Base-by-base conservation (phyloP, 2,797 vertebrate species). In the Margarornis squamiger region DNA sequence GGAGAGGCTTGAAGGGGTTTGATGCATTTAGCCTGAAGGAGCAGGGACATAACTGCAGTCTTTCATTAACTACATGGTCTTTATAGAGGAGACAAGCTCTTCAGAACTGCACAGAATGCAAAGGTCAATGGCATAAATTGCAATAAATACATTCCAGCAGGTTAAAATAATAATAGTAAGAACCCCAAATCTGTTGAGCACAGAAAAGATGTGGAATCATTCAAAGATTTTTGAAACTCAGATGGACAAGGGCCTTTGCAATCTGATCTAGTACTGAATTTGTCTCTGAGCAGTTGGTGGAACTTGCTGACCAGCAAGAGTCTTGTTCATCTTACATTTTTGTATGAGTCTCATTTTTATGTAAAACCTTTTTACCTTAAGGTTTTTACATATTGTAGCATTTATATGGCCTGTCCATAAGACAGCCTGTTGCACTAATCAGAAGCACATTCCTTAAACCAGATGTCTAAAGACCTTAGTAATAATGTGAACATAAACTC, bases 301-400 rank as follows among this genome's bases (percentile, higher is more conserved):
- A 75, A 54, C 24, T 78, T 68, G 32, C 14, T 41, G 74, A 51
- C 34, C 22, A 43, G 4, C 13, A 24, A 2, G 5, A 27, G 8
- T n/a, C 29, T 66, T 62, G 12, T 34, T 39, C 58, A 34, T 19
- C 10, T 38, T 55, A 15, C 0, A 1, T 59, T 72, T 77, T 51
- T 81, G 0, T 12, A 7, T 14, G 10, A 49, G 7, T n/a, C 19
- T 88, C 9, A 2, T 24, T 84, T 59, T 14, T 39, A 0, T 29
- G 16, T 48, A 77, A 45, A 55, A 73, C 16, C 22, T 58, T 87
- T 82, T 38, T 45, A 3, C 34, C 7, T 26, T 22, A 8, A 63
- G 8, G 2, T 19, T 85, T 86, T 78, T 73, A 5, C 45, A 2
- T 32, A 30, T 32, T 34, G 5, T 2, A 32, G 7, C 12, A 17